Base-by-base conservation (phyloP, 2,113 vertebrate genomes). In the Desmodus rotundus region DNA sequence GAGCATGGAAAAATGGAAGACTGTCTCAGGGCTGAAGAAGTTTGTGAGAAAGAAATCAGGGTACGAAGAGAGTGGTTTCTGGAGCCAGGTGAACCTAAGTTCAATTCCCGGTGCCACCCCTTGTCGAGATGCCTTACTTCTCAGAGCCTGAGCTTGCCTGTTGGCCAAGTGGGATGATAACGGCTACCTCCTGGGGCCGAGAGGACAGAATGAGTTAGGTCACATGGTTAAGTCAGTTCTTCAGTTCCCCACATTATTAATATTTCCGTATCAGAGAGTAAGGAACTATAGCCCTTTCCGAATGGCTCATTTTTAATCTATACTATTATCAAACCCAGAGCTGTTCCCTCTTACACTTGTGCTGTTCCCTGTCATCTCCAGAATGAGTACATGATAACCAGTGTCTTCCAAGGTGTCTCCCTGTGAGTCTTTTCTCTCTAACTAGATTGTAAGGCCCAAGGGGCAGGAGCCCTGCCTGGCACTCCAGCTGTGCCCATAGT, bases 1-100 rank as follows among this genome's bases (percentile, higher is more conserved):
- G 33, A 54, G 2, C 22, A 1, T 0, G 26, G 47, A 5, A n/a
- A 50, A 19, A 19, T 1, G 2, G 3, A 28, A 33, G 38, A 9
- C 12, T 5, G 11, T 41, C 45, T 61, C 2, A 0, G 72, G 36
- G 38, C n/a, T 24, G 19, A 24, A 28, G n/a, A 2, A 0, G 0
- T 4, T 0, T 17, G 36, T 58, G 12, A 87, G 80, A 24, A 80
- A 68, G 61, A 26, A 31, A 26, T 52, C 41, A 16, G 63, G 19
- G 9, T 4, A 4, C 16, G 67, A 26, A 13, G 1, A 28, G 43
- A 58, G 14, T 5, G 41, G 31, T 19, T 78, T 56, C 58, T 20
- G 41, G 54, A 58, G 52, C 58, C 67, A 45, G 28, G 43, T 0
- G 22, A 76, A 4, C 24, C 12, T 1, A 38, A 20, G 36, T 50